A percentile compares a stretch with the other conserved stretches of the same genome.
Evolutionary conservation across 35 echinoderm and acorn worm species (phyloP).

Genomic region (Amphiura filiformis): DNA sequence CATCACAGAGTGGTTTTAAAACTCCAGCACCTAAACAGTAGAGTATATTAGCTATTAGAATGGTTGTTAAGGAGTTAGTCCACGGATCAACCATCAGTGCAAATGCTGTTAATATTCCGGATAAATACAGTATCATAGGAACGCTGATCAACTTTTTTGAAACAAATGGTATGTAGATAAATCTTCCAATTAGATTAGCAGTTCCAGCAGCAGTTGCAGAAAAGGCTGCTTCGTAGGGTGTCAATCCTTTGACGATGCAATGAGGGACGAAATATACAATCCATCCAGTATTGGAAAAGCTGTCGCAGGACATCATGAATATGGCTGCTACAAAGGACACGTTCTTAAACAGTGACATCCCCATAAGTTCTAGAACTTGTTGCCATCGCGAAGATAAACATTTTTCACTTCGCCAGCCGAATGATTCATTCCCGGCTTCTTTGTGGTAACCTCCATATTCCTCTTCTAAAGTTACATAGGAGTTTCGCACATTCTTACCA

Average conservation of each 20-base stretch:
- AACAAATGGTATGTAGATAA: not conserved
- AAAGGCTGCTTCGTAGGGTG: not conserved
- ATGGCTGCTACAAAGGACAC: conserved; percentile 2
- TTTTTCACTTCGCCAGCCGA: not conserved
- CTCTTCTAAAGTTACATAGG: not conserved
- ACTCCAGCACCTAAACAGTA: not conserved
- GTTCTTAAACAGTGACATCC: not conserved
- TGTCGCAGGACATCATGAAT: not conserved
- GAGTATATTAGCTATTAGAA: not conserved
- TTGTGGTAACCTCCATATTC: not conserved
- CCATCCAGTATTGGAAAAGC: conserved; percentile 14
- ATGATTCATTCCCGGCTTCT: no score
- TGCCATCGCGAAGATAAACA: not conserved
- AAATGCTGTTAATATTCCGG: not conserved
- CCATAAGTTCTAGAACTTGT: not conserved
- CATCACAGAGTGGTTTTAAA: not conserved
- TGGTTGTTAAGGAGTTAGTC: not conserved
- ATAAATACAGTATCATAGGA: not conserved
- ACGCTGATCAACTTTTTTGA: not conserved
- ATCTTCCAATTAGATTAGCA: not conserved
- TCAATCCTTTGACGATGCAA: not conserved
- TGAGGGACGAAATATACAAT: conserved; percentile 17
- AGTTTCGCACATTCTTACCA: no score
- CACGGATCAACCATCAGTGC: not conserved
- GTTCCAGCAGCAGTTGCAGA: not conserved